Evolutionary conservation across 2,888 invertebrate species (phyloP).

Genomic region (Lingula anatina): DNA sequence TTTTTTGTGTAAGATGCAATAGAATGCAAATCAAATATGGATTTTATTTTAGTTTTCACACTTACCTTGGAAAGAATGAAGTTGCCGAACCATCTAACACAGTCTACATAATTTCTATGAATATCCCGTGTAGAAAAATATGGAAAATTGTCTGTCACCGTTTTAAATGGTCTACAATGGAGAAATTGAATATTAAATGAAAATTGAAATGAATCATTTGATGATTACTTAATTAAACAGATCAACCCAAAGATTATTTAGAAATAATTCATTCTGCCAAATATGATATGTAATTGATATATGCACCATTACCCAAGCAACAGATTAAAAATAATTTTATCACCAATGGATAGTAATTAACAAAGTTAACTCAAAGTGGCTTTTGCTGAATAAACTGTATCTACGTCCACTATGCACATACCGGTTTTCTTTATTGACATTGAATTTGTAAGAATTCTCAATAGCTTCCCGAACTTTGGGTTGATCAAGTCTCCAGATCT

Average conservation of each 20-base stretch:
- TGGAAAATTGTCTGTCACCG: conserved; percentile 88
- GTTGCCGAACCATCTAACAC: conserved; percentile 93
- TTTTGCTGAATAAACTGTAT: background rate
- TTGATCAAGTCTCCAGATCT: conserved; percentile 88
- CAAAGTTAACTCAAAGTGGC: too few relatives aligned
- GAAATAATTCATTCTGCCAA: too few relatives aligned
- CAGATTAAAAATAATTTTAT: too few relatives aligned
- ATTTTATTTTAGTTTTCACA: background rate
- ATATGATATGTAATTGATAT: too few relatives aligned
- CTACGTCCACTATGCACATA: background rate
- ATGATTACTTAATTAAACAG: too few relatives aligned
- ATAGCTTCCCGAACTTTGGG: conserved; percentile 79
- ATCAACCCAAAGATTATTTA: too few relatives aligned
- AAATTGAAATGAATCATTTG: too few relatives aligned
- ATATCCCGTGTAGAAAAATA: conserved; percentile 95
- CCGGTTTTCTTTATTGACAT: background rate
- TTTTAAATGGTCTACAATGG: conserved; percentile 72
- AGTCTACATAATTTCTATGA: conserved; percentile 97
- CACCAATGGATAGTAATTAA: too few relatives aligned
- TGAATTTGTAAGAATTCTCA: conserved; percentile 76
- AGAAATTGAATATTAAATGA: too few relatives aligned
- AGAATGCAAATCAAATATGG: too few relatives aligned
- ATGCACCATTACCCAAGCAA: too few relatives aligned
- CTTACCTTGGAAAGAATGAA: conserved; percentile 82
- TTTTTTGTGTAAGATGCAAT: too few relatives aligned